Percentiles rank a stretch among this genome's conserved stretches.
Conservation (phyloP, 2,113 vertebrate species). For the Mobula birostris region DNA sequence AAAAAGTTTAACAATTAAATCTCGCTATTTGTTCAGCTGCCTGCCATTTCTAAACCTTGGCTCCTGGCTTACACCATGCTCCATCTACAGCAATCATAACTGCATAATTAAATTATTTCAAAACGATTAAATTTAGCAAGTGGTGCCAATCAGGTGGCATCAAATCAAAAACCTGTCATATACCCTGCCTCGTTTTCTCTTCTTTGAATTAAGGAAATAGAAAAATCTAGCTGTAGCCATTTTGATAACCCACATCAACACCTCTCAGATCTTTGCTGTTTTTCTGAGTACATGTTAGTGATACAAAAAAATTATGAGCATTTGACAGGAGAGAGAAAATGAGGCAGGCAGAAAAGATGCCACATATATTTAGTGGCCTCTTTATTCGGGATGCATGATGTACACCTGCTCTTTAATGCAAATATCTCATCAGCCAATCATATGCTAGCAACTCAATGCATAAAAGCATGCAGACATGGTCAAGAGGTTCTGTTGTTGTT, state of each 20-base stretch:
- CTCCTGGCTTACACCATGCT: neutral
- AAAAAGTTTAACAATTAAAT: conserved; percentile 5
- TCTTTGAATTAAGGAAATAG: neutral
- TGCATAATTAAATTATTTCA: neutral
- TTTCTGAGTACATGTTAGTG: no score
- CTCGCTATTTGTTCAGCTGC: conserved; percentile 23
- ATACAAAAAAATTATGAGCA: neutral
- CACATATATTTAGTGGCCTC: no score
- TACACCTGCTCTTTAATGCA: no score
- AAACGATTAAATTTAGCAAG: neutral
- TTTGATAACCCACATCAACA: neutral
- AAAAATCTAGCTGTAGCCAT: neutral
- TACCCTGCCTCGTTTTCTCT: neutral
- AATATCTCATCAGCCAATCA: no score
- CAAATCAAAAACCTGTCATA: neutral
- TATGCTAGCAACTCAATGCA: no score
- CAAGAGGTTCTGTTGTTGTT: no score
- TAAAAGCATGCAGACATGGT: no score
- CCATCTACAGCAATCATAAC: neutral
- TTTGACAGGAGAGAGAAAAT: neutral
- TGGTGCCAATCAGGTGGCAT: neutral
- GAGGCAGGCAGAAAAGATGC: neutral
- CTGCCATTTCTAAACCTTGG: neutral
- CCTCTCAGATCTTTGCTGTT: neutral
- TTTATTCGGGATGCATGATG: no score